phyloP scores from a whole-genome alignment of 2,797 vertebrate genomes.

The Silurus aristotelis region DNA sequence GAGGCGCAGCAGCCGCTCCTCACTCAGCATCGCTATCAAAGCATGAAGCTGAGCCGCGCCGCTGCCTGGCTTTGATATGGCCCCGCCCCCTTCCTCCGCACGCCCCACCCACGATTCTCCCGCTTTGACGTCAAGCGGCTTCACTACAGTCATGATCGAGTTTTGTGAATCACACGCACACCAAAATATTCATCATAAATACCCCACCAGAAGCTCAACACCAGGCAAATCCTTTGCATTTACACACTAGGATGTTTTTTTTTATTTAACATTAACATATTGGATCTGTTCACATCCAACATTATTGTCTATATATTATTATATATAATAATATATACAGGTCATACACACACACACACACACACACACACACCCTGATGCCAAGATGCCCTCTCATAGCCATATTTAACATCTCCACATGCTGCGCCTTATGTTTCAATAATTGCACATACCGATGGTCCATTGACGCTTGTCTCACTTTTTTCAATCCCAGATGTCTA shows the following conservation, averaged over 20 bases:
- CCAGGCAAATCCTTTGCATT: no score
- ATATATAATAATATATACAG: neutral
- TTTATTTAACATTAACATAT: neutral
- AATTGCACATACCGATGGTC: neutral
- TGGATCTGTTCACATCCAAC: neutral
- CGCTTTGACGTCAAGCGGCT: slow-evolving; percentile 87
- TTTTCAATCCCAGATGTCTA: neutral
- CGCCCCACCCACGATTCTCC: slow-evolving; percentile 75
- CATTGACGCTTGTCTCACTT: neutral
- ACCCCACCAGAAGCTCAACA: neutral
- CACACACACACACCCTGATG: neutral
- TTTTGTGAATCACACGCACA: slow-evolving; percentile 63
- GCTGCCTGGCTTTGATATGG: slow-evolving; percentile 77
- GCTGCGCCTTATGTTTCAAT: neutral
- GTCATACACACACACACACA: neutral
- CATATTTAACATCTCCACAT: neutral
- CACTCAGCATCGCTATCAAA: slow-evolving; percentile 54
- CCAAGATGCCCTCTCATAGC: neutral
- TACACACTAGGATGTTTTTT: neutral
- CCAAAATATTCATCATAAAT: slow-evolving; percentile 52
- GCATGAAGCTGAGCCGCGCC: slow-evolving; percentile 55
- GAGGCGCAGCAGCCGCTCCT: slow-evolving; percentile 28
- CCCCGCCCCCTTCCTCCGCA: slow-evolving; percentile 66
- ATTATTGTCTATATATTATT: neutral
- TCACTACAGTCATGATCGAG: slow-evolving; percentile 81